Conservation (phyloP, 2,888 invertebrate genomes). For the Anorthoa munda region DNA sequence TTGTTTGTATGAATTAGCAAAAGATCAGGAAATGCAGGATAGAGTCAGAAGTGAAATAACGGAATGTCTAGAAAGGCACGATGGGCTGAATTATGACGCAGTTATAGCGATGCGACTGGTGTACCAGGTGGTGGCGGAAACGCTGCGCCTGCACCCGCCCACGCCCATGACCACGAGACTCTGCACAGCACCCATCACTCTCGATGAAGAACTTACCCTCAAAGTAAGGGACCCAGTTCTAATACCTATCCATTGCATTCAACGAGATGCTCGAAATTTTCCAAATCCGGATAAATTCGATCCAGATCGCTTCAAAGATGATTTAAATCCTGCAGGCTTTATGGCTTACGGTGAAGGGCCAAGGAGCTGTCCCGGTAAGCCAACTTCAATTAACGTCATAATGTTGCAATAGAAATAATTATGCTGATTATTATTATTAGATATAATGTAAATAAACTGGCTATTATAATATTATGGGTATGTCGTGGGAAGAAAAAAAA, state of each 20-base stretch:
- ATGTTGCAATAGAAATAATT: not conserved
- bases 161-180: slow-evolving; percentile 86
- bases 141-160: slow-evolving; percentile 85
- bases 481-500: slow-evolving; percentile 49
- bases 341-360: slow-evolving; percentile 88
- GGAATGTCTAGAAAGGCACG: slow-evolving; percentile 78
- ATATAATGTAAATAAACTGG: slow-evolving; percentile 19
- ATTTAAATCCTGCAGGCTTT: slow-evolving; percentile 81
- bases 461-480: slow-evolving; percentile 29
- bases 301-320: slow-evolving; percentile 83
- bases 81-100: slow-evolving; percentile 84
- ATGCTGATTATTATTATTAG: slow-evolving; percentile 15
- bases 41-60: slow-evolving; percentile 79
- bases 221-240: slow-evolving; percentile 83
- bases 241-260: slow-evolving; percentile 85
- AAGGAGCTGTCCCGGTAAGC: slow-evolving; percentile 86
- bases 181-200: slow-evolving; percentile 82
- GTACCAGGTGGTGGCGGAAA: slow-evolving; percentile 80
- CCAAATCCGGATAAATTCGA: slow-evolving; percentile 85
- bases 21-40: slow-evolving; percentile 83
- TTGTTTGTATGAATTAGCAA: slow-evolving; percentile 86
- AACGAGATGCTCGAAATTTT: slow-evolving; percentile 83
- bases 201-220: slow-evolving; percentile 77
- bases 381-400: slow-evolving; percentile 1
- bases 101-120: slow-evolving; percentile 82